A percentile compares a stretch with the other conserved stretches of the same genome.
Conservation (phyloP, 2,888 invertebrate species). For the Polia nebulosa region DNA sequence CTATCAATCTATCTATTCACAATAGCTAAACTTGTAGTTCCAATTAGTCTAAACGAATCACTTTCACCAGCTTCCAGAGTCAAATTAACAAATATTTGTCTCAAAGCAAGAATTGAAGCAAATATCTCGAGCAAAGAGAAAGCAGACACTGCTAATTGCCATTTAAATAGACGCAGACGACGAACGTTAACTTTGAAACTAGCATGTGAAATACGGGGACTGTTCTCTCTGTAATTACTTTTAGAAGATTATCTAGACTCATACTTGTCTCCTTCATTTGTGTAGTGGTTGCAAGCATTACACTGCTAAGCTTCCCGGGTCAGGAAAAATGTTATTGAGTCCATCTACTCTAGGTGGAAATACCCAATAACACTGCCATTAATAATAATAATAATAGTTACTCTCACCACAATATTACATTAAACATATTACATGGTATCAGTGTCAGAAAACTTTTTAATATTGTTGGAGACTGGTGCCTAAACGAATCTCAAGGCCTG, state of each 20-base stretch:
- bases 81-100: constrained; percentile 35
- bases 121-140: constrained; percentile 26
- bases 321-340: neutral
- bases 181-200: constrained; percentile 30
- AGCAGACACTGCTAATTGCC: constrained; percentile 34
- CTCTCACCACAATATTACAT: no score
- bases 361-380: neutral
- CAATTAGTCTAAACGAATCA: constrained; percentile 21
- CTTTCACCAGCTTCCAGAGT: neutral
- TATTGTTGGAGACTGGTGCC: no score
- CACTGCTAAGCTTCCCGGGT: neutral
- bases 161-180: constrained; percentile 38
- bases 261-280: neutral
- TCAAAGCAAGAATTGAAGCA: constrained; percentile 18
- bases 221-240: constrained; percentile 37
- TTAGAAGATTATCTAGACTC: constrained; percentile 9
- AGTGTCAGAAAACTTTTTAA: no score
- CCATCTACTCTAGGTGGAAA: no score
- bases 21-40: neutral
- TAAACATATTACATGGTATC: no score
- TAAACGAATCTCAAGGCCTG: no score
- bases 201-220: constrained; percentile 24
- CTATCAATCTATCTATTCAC: neutral
- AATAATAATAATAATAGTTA: no score
- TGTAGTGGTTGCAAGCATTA: neutral